These are phyloP conservation scores for Lasioglossum baleicum DNA, from an alignment of 1,140 invertebrate genomes.

Conservation along the genomic window DNA sequence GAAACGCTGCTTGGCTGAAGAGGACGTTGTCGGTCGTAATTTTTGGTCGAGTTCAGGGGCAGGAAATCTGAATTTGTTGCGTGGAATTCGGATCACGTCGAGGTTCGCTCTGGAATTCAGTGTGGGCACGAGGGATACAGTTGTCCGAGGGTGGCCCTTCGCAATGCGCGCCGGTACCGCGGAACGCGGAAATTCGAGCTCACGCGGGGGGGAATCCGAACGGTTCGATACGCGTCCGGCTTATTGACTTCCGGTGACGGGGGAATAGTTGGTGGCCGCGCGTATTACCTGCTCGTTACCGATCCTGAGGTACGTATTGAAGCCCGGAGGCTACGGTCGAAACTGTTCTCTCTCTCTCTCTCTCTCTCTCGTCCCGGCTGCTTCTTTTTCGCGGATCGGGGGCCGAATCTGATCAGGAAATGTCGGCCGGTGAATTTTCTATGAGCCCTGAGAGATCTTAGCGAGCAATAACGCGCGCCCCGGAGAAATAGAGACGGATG, in stretches of 20 bases:
- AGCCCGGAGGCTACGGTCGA: too few relatives aligned
- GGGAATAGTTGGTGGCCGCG: slow-evolving; percentile 33
- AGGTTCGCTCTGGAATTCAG: slow-evolving; percentile 37
- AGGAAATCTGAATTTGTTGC: not conserved
- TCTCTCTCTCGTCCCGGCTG: too few relatives aligned
- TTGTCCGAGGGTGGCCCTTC: slow-evolving; percentile 30
- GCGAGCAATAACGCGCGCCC: not conserved
- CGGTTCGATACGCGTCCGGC: slow-evolving; percentile 47
- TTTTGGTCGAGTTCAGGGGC: not conserved
- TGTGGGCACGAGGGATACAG: slow-evolving; percentile 47
- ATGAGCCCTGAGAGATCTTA: not conserved
- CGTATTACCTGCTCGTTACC: slow-evolving; percentile 47
- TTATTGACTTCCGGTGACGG: slow-evolving; percentile 59
- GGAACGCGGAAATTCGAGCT: slow-evolving; percentile 62
- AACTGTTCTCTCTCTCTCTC: too few relatives aligned
- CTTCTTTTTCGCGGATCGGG: not conserved
- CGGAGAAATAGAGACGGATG: slow-evolving; percentile 3
- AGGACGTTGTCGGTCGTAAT: too few relatives aligned
- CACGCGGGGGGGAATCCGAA: slow-evolving; percentile 47
- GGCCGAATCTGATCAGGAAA: not conserved
- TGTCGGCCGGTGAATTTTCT: not conserved
- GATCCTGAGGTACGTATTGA: too few relatives aligned
- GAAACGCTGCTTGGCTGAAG: too few relatives aligned
- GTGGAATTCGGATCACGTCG: slow-evolving; percentile 27
- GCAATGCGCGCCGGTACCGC: slow-evolving; percentile 26